Evolutionary conservation across 2,888 invertebrate genomes (phyloP), one percentile per base, ranked within the genome.

Genomic region (Platerodrilus igneus): DNA sequence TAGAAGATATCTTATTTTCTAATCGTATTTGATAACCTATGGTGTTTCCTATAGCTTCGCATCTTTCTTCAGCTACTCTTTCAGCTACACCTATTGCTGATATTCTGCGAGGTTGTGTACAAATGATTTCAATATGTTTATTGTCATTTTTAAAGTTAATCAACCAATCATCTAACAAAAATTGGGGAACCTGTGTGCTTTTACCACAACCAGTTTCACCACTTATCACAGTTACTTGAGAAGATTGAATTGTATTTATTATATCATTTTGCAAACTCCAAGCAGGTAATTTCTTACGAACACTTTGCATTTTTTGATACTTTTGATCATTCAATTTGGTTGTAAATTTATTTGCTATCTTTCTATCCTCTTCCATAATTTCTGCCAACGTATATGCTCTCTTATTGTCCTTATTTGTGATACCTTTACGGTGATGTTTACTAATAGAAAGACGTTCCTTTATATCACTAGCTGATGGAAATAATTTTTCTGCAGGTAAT

Each of bases 51-150:
- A 86, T 73, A 57, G 74, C 79, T 63, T 94, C 94, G 14, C 76
- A 72, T 35, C 94, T 73, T 65, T 96, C 95, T 3, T 83, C 78
- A 0, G 94, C 86, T 0, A 95, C 93, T 57, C 94, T 74, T 58
- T 94, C 92, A 0, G 94, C 90, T 0, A 95, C 89, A 8, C 90
- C 89, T 36, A 94, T 85, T 2, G 94, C 93, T 0, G 94, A 91
- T 57, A 96, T 81, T 53, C 92, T 72, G 26, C 95, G 75, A 0
- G 95, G 95, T 65, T 96, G 94, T 0, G 94, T 93, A 59, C 93
- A 93, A 29, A 95, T 76, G 25, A 96, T 86, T 58, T 92, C 85
- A 3, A 89, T 79, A 44, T 86, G 86, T 6, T 76, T 69, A 7
- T 73, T 68, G 1, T 70, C 72, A 5, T 64, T 64, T 7, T 74